Evolutionary conservation across 2,113 vertebrate genomes (phyloP).

Genomic region (Sciurus niger): DNA sequence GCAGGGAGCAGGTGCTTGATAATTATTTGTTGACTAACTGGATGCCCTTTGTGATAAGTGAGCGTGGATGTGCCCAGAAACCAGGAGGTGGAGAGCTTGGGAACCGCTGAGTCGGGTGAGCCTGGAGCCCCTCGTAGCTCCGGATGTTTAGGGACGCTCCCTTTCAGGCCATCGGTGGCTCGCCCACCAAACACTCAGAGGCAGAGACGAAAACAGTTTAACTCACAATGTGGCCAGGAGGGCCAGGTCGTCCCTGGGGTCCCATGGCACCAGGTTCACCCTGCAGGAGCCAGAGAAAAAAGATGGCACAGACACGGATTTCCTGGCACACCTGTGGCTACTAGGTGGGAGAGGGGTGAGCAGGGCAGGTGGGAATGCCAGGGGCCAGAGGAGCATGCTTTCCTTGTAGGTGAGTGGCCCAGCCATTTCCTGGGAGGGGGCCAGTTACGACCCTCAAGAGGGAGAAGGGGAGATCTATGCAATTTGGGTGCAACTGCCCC

Average conservation of each 20-base stretch:
- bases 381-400: not conserved
- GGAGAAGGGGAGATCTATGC: not conserved
- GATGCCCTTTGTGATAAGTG: slow-evolving; percentile 37
- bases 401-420: not conserved
- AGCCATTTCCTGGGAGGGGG: not conserved
- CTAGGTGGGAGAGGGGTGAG: not conserved
- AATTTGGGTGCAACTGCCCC: not conserved
- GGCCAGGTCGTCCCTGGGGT: slow-evolving; percentile 93
- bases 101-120: not conserved
- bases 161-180: not conserved
- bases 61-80: slow-evolving; percentile 1
- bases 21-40: slow-evolving; percentile 42
- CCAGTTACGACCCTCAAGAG: not conserved
- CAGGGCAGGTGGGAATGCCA: not conserved
- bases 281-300: slow-evolving; percentile 84
- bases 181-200: not conserved
- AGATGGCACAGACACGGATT: not conserved
- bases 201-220: accelerated
- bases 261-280: slow-evolving; percentile 96
- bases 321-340: accelerated
- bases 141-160: accelerated
- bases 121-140: accelerated
- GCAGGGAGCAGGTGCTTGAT: not conserved
- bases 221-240: slow-evolving; percentile 94
- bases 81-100: not conserved